Percentiles rank a stretch among this genome's conserved stretches.
Evolutionary conservation across 2,797 vertebrate genomes (phyloP).

Genomic region (Macropodus opercularis): DNA sequence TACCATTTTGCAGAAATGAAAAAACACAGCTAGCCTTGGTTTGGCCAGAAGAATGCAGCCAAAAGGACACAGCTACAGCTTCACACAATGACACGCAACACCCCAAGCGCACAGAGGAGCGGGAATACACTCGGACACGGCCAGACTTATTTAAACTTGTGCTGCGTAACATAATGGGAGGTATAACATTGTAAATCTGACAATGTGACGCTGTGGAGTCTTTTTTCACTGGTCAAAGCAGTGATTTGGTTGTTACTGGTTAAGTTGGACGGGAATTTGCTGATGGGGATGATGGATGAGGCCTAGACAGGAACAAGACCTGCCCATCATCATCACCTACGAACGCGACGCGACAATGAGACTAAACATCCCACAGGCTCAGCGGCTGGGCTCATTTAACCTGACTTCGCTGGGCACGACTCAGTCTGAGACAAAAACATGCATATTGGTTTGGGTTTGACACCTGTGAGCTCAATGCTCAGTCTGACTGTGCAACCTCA

Average conservation of each 20-base stretch:
- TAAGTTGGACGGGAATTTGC: no score
- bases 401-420: no score
- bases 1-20: slow-evolving; percentile 76
- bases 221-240: slow-evolving; percentile 17
- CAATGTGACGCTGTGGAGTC: slow-evolving; percentile 21
- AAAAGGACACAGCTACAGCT: slow-evolving; percentile 57
- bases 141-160: slow-evolving; percentile 40
- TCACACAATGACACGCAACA: slow-evolving; percentile 60
- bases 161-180: slow-evolving; percentile 24
- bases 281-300: slow-evolving; percentile 2
- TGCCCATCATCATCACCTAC: slow-evolving; percentile 51
- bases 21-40: slow-evolving; percentile 65
- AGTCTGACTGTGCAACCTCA: not conserved
- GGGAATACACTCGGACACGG: slow-evolving; percentile 30
- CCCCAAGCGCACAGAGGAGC: slow-evolving; percentile 38
- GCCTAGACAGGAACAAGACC: slow-evolving; percentile 27
- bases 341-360: slow-evolving; percentile 52
- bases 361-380: slow-evolving; percentile 56
- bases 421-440: slow-evolving; percentile 55
- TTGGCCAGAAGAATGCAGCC: slow-evolving; percentile 75
- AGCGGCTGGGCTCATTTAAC: slow-evolving; percentile 46
- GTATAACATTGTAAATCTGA: slow-evolving; percentile 32
- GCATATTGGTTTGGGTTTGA: not conserved
- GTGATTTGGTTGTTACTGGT: slow-evolving; percentile 19
- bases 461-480: not conserved